Conservation (phyloP, 2,113 vertebrate genomes). For the Sprattus sprattus region DNA sequence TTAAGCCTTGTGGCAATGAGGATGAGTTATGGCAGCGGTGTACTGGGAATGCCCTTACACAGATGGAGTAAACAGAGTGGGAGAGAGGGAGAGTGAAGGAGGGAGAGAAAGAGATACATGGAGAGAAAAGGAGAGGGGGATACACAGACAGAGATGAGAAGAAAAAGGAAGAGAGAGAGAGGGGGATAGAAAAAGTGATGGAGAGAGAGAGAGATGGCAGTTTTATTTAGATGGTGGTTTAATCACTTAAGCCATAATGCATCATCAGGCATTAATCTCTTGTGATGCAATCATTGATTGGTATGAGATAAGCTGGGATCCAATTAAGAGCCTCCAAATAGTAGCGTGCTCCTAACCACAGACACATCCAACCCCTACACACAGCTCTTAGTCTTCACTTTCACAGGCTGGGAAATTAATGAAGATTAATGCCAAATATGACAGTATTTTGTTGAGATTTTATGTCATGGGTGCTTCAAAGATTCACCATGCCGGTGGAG, state of each 20-base stretch:
- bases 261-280: slow-evolving; percentile 55
- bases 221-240: slow-evolving; percentile 44
- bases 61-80: background rate
- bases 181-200: slow-evolving; percentile 36
- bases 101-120: slow-evolving; percentile 20
- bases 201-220: background rate
- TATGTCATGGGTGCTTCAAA: background rate
- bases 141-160: background rate
- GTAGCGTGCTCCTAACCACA: slow-evolving; percentile 33
- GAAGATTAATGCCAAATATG: background rate
- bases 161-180: slow-evolving; percentile 23
- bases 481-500: background rate
- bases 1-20: background rate
- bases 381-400: slow-evolving; percentile 13
- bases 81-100: background rate
- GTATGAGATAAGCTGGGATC: slow-evolving; percentile 55
- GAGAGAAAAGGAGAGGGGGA: background rate
- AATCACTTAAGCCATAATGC: slow-evolving; percentile 53
- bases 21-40: background rate
- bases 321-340: slow-evolving; percentile 57
- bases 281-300: slow-evolving; percentile 38
- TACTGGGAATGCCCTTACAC: background rate
- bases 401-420: background rate
- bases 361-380: background rate
- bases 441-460: background rate